phyloP scores from a whole-genome alignment of 2,888 invertebrate species.

The Tiliacea aurago region DNA sequence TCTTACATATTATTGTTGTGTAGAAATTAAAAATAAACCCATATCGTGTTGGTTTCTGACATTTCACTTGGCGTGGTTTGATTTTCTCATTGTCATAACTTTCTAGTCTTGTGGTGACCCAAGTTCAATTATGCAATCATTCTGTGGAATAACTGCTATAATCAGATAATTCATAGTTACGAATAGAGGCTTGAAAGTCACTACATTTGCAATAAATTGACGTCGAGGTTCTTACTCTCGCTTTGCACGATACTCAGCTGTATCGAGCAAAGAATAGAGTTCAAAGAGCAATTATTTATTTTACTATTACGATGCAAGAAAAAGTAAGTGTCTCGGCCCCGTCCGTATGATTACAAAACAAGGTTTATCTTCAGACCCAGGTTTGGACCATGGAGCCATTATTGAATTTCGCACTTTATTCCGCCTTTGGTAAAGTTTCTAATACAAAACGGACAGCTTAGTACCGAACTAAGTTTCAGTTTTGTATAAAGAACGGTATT shows the following conservation, averaged over 20 bases:
- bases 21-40: background rate
- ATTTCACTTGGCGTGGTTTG: too few relatives aligned
- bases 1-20: background rate
- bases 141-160: background rate
- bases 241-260: background rate
- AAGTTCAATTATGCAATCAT: constrained; percentile 7
- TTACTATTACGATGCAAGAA: background rate
- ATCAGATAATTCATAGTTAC: constrained; percentile 3
- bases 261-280: constrained; percentile 9
- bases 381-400: too few relatives aligned
- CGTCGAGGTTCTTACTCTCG: background rate
- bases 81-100: background rate
- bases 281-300: constrained; percentile 2
- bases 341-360: too few relatives aligned
- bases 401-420: too few relatives aligned
- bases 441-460: too few relatives aligned
- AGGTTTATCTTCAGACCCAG: too few relatives aligned
- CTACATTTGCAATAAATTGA: background rate
- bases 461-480: too few relatives aligned
- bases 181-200: constrained; percentile 1
- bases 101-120: constrained; percentile 8
- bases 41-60: background rate
- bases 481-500: too few relatives aligned
- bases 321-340: background rate
- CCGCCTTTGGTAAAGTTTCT: too few relatives aligned